phyloP scores from a whole-genome alignment of 2,888 invertebrate genomes.

The Mylabris sibirica region DNA sequence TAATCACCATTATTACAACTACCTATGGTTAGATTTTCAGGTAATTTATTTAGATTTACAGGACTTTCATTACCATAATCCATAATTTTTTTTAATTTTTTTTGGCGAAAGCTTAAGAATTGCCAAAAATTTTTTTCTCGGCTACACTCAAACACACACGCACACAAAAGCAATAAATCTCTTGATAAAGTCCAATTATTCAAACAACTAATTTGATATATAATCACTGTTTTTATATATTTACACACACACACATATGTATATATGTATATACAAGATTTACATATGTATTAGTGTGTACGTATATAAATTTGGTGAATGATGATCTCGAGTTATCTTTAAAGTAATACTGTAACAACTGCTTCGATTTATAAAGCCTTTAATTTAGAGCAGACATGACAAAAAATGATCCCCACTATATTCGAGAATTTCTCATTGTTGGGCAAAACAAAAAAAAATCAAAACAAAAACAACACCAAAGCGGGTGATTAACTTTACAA shows the following conservation, averaged over 20 bases:
- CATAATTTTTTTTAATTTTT: background rate
- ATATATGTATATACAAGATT: too few relatives aligned
- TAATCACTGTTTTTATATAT: background rate
- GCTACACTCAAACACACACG: background rate
- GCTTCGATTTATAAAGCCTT: background rate
- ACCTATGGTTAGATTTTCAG: background rate
- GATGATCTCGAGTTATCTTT: too few relatives aligned
- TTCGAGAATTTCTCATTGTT: background rate
- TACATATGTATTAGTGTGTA: background rate
- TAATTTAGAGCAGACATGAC: background rate
- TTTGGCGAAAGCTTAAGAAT: too few relatives aligned
- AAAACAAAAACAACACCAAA: background rate
- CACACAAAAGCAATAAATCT: background rate
- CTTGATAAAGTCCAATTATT: too few relatives aligned
- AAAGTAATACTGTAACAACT: too few relatives aligned
- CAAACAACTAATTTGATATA: background rate
- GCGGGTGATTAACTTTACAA: background rate
- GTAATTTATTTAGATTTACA: background rate
- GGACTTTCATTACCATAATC: background rate
- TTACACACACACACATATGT: background rate
- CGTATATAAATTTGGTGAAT: background rate
- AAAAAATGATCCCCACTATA: background rate
- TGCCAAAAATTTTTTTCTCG: background rate
- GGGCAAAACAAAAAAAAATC: too few relatives aligned
- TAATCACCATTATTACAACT: background rate